phyloP scores from a whole-genome alignment of 2,888 invertebrate species.

The Augiades crinisus region DNA sequence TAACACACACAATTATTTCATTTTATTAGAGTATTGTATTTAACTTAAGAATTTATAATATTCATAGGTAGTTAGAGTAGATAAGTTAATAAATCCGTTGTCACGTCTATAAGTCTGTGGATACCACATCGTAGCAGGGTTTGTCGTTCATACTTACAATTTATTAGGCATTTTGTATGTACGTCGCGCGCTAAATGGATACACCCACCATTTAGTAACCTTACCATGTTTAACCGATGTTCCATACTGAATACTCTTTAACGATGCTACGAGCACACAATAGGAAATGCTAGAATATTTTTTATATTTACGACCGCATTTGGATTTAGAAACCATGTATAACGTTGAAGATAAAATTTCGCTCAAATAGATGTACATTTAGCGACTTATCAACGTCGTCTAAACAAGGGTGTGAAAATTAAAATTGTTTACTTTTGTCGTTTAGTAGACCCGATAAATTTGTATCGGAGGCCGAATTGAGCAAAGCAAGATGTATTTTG shows the following conservation, averaged over 20 bases:
- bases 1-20: no score
- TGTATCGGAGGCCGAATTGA: no score
- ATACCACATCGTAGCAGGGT: constrained; percentile 43
- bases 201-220: constrained; percentile 45
- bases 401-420: no score
- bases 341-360: background rate
- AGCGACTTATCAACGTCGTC: no score
- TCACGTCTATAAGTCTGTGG: constrained; percentile 47
- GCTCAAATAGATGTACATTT: no score
- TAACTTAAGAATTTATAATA: no score
- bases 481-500: no score
- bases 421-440: no score
- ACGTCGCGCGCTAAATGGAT: constrained; percentile 52
- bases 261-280: constrained; percentile 36
- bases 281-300: constrained; percentile 16
- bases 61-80: no score
- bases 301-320: constrained; percentile 8
- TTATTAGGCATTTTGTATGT: constrained; percentile 68
- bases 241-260: constrained; percentile 14
- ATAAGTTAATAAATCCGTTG: constrained; percentile 27
- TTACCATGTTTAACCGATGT: constrained; percentile 37
- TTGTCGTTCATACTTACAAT: constrained; percentile 40
- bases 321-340: background rate
- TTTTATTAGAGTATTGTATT: no score
- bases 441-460: no score